Percentiles rank a stretch among this genome's conserved stretches.
These are phyloP conservation scores for Hydroisotoma schaefferi DNA, from an alignment of 2,888 invertebrate genomes.

Conservation along the genomic window DNA sequence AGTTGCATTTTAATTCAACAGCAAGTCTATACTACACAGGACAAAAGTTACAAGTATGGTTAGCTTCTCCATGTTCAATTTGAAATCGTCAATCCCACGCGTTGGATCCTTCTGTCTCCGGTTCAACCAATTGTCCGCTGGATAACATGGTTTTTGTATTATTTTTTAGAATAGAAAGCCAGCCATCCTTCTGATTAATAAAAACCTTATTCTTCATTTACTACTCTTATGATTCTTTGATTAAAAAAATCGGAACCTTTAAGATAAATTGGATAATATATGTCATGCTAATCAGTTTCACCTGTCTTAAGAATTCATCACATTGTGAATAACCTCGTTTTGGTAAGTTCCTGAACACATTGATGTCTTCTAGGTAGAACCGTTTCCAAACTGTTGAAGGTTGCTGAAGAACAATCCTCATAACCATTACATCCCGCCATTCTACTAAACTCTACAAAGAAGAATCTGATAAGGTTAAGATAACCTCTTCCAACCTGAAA, in stretches of 20 bases:
- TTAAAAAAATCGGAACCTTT: too few relatives aligned
- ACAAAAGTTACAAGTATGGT: too few relatives aligned
- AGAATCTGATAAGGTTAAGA: too few relatives aligned
- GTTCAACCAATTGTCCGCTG: conserved; percentile 45
- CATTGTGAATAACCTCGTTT: conserved; percentile 29
- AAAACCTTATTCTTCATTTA: conserved; percentile 8
- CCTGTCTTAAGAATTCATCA: not conserved
- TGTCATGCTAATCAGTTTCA: not conserved
- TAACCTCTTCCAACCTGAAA: too few relatives aligned
- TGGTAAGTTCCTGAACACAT: conserved; percentile 47
- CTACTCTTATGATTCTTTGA: not conserved
- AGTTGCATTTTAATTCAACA: too few relatives aligned
- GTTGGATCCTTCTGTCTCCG: conserved; percentile 37
- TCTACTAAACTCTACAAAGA: conserved; percentile 50
- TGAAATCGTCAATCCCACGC: not conserved
- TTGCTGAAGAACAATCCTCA: conserved; percentile 52
- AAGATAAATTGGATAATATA: too few relatives aligned
- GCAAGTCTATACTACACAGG: too few relatives aligned
- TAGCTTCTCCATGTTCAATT: too few relatives aligned
- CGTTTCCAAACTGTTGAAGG: conserved; percentile 53
- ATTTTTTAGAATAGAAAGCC: conserved; percentile 41
- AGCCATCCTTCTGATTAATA: conserved; percentile 43
- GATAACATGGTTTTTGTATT: conserved; percentile 46
- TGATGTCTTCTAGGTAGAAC: conserved; percentile 52
- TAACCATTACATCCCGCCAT: conserved; percentile 50